Conservation (phyloP, 2,888 invertebrate species). For the Heliothis peltigera region DNA sequence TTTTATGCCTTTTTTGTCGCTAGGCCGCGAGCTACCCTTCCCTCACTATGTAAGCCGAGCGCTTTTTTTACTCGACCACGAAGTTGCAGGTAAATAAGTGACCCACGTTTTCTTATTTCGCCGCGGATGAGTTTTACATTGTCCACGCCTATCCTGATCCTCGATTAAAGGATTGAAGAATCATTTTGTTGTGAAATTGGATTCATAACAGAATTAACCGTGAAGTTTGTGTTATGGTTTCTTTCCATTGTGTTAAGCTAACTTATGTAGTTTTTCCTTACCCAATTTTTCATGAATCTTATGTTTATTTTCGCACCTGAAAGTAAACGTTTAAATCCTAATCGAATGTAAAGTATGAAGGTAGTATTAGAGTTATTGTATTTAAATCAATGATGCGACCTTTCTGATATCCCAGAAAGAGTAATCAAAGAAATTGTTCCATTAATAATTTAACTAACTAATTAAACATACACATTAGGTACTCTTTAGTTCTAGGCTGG, state of each 20-base stretch:
- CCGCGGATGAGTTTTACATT: constrained; percentile 70
- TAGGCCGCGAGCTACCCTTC: constrained; percentile 75
- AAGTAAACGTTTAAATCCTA: no score
- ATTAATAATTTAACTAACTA: neutral
- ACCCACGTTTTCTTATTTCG: constrained; percentile 81
- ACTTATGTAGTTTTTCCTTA: no score
- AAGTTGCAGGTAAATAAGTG: constrained; percentile 84
- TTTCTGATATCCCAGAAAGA: no score
- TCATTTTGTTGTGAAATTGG: constrained; percentile 26
- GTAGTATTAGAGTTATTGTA: no score
- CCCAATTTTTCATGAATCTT: neutral
- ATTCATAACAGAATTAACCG: neutral
- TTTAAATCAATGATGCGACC: no score
- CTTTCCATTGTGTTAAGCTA: neutral
- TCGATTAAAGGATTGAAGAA: constrained; percentile 40
- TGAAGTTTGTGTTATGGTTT: neutral
- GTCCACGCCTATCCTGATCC: constrained; percentile 37
- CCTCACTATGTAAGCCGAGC: constrained; percentile 70
- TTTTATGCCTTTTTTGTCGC: constrained; percentile 85
- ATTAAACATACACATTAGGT: neutral
- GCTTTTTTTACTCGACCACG: constrained; percentile 78
- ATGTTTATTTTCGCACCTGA: no score
- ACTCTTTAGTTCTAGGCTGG: neutral
- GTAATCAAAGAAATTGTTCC: neutral
- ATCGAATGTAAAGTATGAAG: no score